A percentile compares a stretch with the other conserved stretches of the same genome.
These are phyloP conservation scores for Saguinus midas DNA, from an alignment of 2,113 vertebrate species.

Conservation along the genomic window DNA sequence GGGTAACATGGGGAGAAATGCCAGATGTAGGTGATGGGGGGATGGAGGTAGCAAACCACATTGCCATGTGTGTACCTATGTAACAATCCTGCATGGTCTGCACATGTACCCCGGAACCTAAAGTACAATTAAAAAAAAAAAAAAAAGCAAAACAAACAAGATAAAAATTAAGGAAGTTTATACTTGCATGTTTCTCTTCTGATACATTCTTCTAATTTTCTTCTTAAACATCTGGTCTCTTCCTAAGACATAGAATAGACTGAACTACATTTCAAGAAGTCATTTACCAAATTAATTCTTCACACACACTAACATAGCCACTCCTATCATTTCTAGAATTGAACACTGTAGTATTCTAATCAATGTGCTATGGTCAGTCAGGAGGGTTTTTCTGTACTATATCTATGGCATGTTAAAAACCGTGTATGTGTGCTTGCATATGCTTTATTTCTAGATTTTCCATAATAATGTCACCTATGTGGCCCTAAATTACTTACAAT, in stretches of 20 bases:
- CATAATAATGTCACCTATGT: neutral
- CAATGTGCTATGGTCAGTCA: neutral
- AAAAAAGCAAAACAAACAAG: neutral
- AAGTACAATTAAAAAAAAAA: too few species aligned
- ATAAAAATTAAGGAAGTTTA: neutral
- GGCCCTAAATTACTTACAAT: neutral
- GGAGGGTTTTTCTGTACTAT: neutral
- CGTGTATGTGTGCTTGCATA: rapidly evolving
- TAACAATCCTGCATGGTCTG: too few species aligned
- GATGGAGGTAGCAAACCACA: too few species aligned
- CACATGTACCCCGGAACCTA: too few species aligned
- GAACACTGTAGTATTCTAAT: neutral
- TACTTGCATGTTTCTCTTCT: neutral
- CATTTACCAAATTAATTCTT: neutral
- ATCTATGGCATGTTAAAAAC: neutral
- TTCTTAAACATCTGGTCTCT: neutral
- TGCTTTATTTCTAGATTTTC: neutral
- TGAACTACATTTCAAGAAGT: neutral
- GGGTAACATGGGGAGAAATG: too few species aligned
- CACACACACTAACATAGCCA: neutral
- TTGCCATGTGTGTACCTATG: too few species aligned
- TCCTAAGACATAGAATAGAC: neutral
- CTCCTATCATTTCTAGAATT: neutral
- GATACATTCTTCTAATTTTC: neutral
- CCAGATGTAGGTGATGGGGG: too few species aligned